Conservation (phyloP, 2,888 invertebrate genomes). For the Dryadula phaetusa region DNA sequence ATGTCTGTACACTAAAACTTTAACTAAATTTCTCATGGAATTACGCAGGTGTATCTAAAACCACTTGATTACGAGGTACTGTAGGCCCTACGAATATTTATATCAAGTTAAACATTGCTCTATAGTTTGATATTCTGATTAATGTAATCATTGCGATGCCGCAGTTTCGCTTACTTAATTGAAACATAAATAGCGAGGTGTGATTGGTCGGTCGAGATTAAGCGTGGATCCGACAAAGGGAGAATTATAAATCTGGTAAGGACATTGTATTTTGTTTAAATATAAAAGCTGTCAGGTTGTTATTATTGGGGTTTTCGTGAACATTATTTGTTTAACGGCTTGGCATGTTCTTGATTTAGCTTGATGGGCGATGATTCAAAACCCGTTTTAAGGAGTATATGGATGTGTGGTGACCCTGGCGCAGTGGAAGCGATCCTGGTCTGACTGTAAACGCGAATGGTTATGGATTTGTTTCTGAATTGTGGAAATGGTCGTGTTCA, state of each 20-base stretch:
- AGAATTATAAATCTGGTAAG: conserved; percentile 56
- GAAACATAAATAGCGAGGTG: conserved; percentile 78
- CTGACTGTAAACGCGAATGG: no score
- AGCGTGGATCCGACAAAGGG: conserved; percentile 63
- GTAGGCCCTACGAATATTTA: conserved; percentile 21
- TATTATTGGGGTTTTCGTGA: background rate
- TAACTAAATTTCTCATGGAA: background rate
- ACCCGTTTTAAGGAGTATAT: no score
- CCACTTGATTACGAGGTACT: conserved; percentile 19
- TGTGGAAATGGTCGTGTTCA: no score
- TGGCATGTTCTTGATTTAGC: no score
- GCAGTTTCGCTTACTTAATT: conserved; percentile 71
- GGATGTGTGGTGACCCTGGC: no score
- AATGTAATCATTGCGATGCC: conserved; percentile 72
- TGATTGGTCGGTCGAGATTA: conserved; percentile 71
- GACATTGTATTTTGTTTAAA: conserved; percentile 22
- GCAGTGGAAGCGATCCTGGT: no score
- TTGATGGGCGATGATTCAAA: no score
- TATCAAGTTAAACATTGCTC: conserved; percentile 40
- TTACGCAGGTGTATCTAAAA: conserved; percentile 4
- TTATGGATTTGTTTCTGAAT: no score
- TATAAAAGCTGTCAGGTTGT: background rate
- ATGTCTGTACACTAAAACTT: background rate
- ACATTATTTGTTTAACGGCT: no score
- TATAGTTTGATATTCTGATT: conserved; percentile 54